These are phyloP conservation scores for Drosophila bifasciata DNA, from an alignment of 1,140 invertebrate species.

Conservation along the genomic window DNA sequence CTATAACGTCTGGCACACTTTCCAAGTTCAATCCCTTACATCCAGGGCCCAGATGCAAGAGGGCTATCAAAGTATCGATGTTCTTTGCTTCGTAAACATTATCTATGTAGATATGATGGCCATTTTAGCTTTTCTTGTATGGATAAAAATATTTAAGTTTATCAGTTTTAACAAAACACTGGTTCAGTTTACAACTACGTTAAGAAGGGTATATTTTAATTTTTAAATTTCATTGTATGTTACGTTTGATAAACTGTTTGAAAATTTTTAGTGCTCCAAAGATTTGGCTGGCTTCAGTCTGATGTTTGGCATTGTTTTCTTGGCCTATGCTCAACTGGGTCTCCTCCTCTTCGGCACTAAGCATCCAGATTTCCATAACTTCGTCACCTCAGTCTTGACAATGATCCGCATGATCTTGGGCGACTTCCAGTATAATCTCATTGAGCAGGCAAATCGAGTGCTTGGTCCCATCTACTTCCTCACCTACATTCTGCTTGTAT, in stretches of 20 bases:
- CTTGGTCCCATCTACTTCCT: slow-evolving; percentile 93
- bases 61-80: slow-evolving; percentile 51
- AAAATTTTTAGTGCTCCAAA: slow-evolving; percentile 86
- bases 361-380: slow-evolving; percentile 87
- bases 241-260: slow-evolving; percentile 1
- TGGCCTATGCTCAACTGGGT: slow-evolving; percentile 91
- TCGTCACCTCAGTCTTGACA: slow-evolving; percentile 88
- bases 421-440: slow-evolving; percentile 91
- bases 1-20: slow-evolving; percentile 68
- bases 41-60: not conserved
- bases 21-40: slow-evolving; percentile 15
- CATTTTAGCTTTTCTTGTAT: slow-evolving; percentile 70
- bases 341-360: slow-evolving; percentile 89
- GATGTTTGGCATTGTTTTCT: slow-evolving; percentile 93
- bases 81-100: slow-evolving; percentile 51
- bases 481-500: slow-evolving; percentile 91
- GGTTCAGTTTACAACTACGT: slow-evolving; percentile 89
- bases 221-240: no score
- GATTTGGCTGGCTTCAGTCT: slow-evolving; percentile 91
- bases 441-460: slow-evolving; percentile 89
- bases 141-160: slow-evolving; percentile 82
- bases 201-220: slow-evolving; percentile 73
- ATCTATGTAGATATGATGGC: slow-evolving; percentile 78
- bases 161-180: slow-evolving; percentile 91
- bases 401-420: slow-evolving; percentile 91